phyloP scores from a whole-genome alignment of 2,797 vertebrate species.

The Enteromius mattozi region DNA sequence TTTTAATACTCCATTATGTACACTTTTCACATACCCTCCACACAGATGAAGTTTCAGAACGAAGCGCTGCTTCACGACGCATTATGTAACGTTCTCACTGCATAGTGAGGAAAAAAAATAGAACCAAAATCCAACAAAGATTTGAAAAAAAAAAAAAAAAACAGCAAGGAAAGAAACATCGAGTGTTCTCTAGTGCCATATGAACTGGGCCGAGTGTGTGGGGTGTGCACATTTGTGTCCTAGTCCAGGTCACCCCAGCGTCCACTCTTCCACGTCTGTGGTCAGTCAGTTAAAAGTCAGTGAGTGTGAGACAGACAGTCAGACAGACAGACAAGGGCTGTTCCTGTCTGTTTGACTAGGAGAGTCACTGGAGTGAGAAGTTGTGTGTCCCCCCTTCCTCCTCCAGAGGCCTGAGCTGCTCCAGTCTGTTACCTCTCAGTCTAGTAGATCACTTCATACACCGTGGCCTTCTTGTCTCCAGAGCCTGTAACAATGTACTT shows the following conservation, averaged over 20 bases:
- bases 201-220: slow-evolving; percentile 71
- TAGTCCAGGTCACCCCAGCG: slow-evolving; percentile 63
- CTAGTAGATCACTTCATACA: slow-evolving; percentile 88
- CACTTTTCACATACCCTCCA: slow-evolving; percentile 92
- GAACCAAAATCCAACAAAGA: slow-evolving; percentile 73
- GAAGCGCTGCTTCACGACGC: slow-evolving; percentile 79
- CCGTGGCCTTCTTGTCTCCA: slow-evolving; percentile 87
- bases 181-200: slow-evolving; percentile 77
- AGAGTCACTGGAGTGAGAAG: slow-evolving; percentile 67
- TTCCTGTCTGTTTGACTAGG: slow-evolving; percentile 72
- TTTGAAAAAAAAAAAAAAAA: slow-evolving; percentile 59
- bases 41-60: slow-evolving; percentile 77
- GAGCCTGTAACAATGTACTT: slow-evolving; percentile 88
- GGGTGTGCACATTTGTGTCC: slow-evolving; percentile 60
- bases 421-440: slow-evolving; percentile 55
- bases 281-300: slow-evolving; percentile 41
- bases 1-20: slow-evolving; percentile 92
- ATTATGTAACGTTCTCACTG: slow-evolving; percentile 77
- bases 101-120: slow-evolving; percentile 69
- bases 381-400: slow-evolving; percentile 51
- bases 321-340: slow-evolving; percentile 72
- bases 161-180: slow-evolving; percentile 57
- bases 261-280: slow-evolving; percentile 61
- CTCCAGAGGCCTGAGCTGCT: slow-evolving; percentile 51
- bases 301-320: slow-evolving; percentile 44